Percentiles rank a stretch among this genome's conserved stretches.
phyloP scores from a whole-genome alignment of 2,888 invertebrate species.

The Exephanes ischioxanthus region DNA sequence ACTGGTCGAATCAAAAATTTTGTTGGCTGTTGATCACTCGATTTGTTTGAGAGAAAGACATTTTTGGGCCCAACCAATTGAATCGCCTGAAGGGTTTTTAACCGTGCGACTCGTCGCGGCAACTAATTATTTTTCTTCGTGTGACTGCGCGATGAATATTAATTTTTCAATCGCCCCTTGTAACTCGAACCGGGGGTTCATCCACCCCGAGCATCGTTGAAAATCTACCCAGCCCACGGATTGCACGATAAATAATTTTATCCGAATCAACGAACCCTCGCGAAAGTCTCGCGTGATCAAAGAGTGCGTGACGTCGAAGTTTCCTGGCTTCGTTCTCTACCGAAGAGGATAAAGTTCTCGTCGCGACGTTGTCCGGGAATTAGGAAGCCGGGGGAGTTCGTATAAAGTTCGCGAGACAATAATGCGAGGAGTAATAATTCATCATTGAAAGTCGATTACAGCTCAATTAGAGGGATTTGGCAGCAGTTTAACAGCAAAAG shows the following conservation, averaged over 20 bases:
- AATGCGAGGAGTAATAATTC: not conserved
- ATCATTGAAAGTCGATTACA: not conserved
- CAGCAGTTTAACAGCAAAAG: not conserved
- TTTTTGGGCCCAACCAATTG: no score
- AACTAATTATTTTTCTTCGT: not conserved
- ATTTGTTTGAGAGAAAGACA: no score
- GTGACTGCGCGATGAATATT: not conserved
- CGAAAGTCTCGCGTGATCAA: slow-evolving; percentile 55
- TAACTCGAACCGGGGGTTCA: slow-evolving; percentile 35
- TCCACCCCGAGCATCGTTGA: slow-evolving; percentile 39
- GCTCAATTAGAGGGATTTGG: not conserved
- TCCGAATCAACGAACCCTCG: slow-evolving; percentile 59
- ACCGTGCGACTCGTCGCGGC: no score
- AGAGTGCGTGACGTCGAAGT: slow-evolving; percentile 62
- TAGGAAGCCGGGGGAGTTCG: not conserved
- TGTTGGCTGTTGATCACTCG: no score
- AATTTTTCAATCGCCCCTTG: slow-evolving; percentile 36
- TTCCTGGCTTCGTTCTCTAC: slow-evolving; percentile 3
- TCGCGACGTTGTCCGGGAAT: slow-evolving; percentile 31
- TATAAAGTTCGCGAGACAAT: not conserved
- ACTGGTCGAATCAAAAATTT: no score
- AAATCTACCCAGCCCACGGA: not conserved
- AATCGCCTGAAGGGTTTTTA: no score
- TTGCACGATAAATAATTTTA: slow-evolving; percentile 59
- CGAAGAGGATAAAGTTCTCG: slow-evolving; percentile 22